Conservation (phyloP, 30 jellyfish, hydroid and myxozoan genomes). For the Aurelia sp. region DNA sequence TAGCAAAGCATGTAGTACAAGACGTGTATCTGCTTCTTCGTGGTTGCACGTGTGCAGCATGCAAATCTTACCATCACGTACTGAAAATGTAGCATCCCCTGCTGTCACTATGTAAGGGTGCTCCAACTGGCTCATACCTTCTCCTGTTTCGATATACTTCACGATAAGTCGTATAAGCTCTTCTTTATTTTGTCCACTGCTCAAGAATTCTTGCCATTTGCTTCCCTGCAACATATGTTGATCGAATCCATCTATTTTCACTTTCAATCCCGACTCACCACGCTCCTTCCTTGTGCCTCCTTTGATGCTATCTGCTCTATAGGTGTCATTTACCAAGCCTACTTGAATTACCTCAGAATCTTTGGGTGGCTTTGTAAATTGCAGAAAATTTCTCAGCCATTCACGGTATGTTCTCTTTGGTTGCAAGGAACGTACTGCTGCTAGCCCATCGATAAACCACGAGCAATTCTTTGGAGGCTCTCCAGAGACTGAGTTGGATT, state of each 20-base stretch:
- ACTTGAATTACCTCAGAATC: too few species aligned
- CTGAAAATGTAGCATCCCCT: slow-evolving; percentile 9
- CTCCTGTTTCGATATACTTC: too few species aligned
- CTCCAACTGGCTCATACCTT: neutral
- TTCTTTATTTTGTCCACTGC: slow-evolving; percentile 12
- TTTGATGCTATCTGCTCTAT: slow-evolving; percentile 26
- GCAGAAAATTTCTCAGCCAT: too few species aligned
- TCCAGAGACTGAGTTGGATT: too few species aligned
- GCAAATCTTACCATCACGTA: slow-evolving; percentile 9
- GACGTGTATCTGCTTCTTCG: slow-evolving; percentile 68
- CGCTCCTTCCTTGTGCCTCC: slow-evolving; percentile 41
- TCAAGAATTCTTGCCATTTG: neutral
- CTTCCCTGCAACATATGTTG: neutral
- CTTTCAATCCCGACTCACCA: too few species aligned
- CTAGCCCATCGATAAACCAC: too few species aligned
- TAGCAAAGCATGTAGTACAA: slow-evolving; percentile 39
- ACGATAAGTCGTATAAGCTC: neutral
- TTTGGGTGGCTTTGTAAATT: too few species aligned
- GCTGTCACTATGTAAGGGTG: neutral
- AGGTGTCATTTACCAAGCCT: neutral
- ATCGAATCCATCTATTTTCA: too few species aligned
- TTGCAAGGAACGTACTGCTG: too few species aligned
- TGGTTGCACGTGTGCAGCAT: slow-evolving; percentile 41
- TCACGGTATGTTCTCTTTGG: too few species aligned
- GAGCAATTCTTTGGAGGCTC: too few species aligned